phyloP scores from a whole-genome alignment of 2,888 invertebrate genomes.

The Ypsolopha sequella region DNA sequence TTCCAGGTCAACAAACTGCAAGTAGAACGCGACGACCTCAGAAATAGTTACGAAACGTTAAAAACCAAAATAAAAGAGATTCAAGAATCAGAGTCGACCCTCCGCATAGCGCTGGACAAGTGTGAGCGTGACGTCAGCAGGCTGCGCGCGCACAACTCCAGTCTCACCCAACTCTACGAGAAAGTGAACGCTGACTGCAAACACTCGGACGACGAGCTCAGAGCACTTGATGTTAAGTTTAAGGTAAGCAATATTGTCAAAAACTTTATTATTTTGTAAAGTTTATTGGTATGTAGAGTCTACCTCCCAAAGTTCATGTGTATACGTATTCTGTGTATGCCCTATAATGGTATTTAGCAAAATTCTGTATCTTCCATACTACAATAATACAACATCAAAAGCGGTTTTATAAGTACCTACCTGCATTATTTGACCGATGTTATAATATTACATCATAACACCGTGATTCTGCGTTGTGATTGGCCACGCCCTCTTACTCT shows the following conservation, averaged over 20 bases:
- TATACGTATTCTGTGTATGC: no score
- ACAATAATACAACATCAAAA: no score
- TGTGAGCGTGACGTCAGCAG: conserved; percentile 67
- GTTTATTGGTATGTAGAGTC: no score
- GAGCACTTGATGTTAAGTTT: conserved; percentile 46
- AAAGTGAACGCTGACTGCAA: conserved; percentile 62
- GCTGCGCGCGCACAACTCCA: conserved; percentile 53
- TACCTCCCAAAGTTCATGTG: no score
- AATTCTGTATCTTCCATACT: no score
- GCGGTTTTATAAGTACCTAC: no score
- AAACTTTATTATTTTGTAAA: no score
- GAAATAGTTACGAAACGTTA: conserved; percentile 56
- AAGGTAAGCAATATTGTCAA: conserved; percentile 35
- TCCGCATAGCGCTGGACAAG: conserved; percentile 65
- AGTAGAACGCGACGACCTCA: conserved; percentile 60
- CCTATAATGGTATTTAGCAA: no score
- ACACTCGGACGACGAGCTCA: conserved; percentile 58
- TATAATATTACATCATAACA: background rate
- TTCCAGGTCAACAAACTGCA: conserved; percentile 38
- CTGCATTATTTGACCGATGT: no score
- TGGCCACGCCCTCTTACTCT: no score
- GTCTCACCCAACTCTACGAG: conserved; percentile 52
- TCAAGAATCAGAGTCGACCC: conserved; percentile 69
- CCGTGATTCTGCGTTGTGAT: no score
- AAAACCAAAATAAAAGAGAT: conserved; percentile 68